Percentiles rank a stretch among this genome's conserved stretches.
phyloP scores from a whole-genome alignment of 2,797 vertebrate genomes.

The Rhynchonycteris naso region DNA sequence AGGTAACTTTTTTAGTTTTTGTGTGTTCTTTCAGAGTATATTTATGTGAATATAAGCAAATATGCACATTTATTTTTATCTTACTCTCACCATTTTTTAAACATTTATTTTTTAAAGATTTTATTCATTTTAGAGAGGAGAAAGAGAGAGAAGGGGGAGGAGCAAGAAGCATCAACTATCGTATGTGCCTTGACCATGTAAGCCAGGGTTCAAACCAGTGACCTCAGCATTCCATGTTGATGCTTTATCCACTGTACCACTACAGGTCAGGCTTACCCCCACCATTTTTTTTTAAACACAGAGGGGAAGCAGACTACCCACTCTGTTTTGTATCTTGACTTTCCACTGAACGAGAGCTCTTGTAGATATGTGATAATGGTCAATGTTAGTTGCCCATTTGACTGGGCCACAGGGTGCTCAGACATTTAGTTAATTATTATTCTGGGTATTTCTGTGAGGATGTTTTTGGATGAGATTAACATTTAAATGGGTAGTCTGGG shows the following conservation, averaged over 20 bases:
- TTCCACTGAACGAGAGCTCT: background rate
- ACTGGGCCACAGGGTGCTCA: background rate
- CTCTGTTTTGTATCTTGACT: background rate
- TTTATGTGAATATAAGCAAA: conserved; percentile 25
- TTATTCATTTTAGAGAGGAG: no score
- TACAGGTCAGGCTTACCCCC: no score
- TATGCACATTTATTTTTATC: background rate
- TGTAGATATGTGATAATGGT: background rate
- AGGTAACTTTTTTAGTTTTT: background rate
- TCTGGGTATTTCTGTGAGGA: background rate
- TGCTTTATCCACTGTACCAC: no score
- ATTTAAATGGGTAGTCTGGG: background rate
- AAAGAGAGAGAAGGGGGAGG: no score
- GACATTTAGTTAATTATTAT: background rate
- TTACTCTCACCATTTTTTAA: background rate
- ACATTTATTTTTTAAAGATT: no score
- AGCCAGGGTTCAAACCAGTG: no score
- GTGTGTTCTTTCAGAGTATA: background rate
- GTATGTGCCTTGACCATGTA: no score
- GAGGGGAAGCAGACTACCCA: background rate
- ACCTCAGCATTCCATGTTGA: no score
- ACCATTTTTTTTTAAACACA: background rate
- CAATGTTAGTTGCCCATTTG: conserved; percentile 16
- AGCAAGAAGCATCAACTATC: no score
- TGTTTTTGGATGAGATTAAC: background rate